These are phyloP conservation scores for Piprites chloris DNA, from an alignment of 2,113 vertebrate genomes.

Conservation along the genomic window DNA sequence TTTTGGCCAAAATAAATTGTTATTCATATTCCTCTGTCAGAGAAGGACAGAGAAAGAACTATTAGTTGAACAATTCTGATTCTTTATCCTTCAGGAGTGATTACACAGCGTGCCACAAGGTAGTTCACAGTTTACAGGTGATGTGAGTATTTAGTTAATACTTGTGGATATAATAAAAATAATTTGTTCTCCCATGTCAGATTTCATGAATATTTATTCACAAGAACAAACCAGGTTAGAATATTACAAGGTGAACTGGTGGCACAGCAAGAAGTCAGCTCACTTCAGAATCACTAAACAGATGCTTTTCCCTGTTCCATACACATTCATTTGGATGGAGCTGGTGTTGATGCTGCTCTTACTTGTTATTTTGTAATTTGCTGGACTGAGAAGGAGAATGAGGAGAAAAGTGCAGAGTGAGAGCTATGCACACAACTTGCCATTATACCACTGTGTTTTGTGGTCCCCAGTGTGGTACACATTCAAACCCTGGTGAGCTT, in stretches of 20 bases:
- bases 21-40: neutral
- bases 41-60: neutral
- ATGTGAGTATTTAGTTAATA: neutral
- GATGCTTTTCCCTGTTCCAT: neutral
- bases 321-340: neutral
- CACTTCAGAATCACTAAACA: neutral
- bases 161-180: neutral
- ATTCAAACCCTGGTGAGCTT: neutral
- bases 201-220: neutral
- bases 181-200: neutral
- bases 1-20: slow-evolving; percentile 32
- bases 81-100: neutral
- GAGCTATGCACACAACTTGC: neutral
- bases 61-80: neutral
- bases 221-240: neutral
- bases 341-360: neutral
- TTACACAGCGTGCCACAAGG: neutral
- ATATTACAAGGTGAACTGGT: neutral
- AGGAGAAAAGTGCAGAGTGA: neutral
- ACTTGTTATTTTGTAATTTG: neutral
- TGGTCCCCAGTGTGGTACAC: too few species aligned
- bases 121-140: neutral
- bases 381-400: neutral
- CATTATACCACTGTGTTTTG: neutral
- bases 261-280: neutral